Conservation (phyloP, 2,797 vertebrate species). For the Urocyon cinereoargenteus region DNA sequence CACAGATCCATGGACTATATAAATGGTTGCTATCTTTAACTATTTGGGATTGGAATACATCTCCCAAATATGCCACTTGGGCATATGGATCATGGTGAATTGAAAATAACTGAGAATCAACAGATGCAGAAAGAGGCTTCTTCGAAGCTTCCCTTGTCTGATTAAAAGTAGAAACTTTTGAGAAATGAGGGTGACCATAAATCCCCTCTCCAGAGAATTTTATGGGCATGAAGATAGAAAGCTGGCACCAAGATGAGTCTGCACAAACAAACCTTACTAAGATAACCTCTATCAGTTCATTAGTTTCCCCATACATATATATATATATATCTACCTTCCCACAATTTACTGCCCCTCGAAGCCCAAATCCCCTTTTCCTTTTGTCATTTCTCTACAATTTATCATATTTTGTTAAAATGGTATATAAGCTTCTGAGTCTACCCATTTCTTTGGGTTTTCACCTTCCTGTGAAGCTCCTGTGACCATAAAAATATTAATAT, state of each 20-base stretch:
- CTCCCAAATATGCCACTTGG: neutral
- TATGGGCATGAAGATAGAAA: neutral
- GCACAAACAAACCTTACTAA: neutral
- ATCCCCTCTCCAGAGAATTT: neutral
- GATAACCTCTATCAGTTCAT: neutral
- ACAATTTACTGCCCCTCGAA: neutral
- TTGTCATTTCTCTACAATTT: neutral
- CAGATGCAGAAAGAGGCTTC: neutral
- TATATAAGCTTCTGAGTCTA: neutral
- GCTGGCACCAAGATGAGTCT: neutral
- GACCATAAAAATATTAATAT: neutral
- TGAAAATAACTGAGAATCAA: neutral
- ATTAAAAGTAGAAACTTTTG: constrained; percentile 34
- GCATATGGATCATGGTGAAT: neutral
- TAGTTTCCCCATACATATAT: neutral
- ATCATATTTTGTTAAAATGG: neutral
- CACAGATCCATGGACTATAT: neutral
- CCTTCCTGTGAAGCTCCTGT: neutral
- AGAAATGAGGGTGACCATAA: neutral
- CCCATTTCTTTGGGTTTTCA: neutral
- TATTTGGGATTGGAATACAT: neutral
- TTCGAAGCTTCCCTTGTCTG: neutral
- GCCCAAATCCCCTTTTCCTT: neutral
- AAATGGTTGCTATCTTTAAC: neutral
- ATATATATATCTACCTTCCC: neutral